Conservation (phyloP, 2,888 invertebrate genomes). For the Pelosia muscerda region DNA sequence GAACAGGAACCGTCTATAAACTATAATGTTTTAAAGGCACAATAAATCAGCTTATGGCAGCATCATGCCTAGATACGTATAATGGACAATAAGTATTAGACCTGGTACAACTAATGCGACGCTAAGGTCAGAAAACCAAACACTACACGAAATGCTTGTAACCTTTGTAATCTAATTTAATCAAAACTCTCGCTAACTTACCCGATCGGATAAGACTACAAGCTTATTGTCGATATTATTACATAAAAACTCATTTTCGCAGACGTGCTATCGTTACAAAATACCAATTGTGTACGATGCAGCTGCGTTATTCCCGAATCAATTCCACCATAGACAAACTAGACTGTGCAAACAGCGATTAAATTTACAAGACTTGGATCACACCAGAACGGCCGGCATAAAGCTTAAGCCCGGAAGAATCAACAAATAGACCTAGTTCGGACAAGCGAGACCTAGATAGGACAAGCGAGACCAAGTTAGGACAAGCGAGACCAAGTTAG, state of each 20-base stretch:
- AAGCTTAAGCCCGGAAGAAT: neutral
- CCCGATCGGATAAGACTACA: conserved; percentile 20
- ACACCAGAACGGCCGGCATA: neutral
- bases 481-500: neutral
- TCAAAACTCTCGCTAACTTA: conserved; percentile 13
- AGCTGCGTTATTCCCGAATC: conserved; percentile 12
- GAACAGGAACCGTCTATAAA: conserved; percentile 51
- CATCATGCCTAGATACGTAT: conserved; percentile 70
- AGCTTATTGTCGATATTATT: conserved; percentile 27
- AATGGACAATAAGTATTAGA: conserved; percentile 61
- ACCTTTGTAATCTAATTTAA: conserved; percentile 54
- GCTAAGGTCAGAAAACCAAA: conserved; percentile 59
- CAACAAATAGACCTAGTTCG: neutral
- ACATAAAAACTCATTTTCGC: conserved; percentile 17
- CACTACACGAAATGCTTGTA: conserved; percentile 74
- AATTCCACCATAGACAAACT: conserved; percentile 16
- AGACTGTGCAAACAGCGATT: conserved; percentile 11
- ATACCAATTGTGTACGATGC: conserved; percentile 13
- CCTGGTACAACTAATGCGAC: conserved; percentile 63
- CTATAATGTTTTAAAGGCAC: conserved; percentile 75
- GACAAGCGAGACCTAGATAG: neutral
- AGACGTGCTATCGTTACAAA: conserved; percentile 15
- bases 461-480: too few relatives aligned
- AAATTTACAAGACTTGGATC: neutral
- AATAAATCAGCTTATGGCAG: conserved; percentile 79